Conservation (phyloP, 2,888 invertebrate genomes). For the Cynaeus angustus region DNA sequence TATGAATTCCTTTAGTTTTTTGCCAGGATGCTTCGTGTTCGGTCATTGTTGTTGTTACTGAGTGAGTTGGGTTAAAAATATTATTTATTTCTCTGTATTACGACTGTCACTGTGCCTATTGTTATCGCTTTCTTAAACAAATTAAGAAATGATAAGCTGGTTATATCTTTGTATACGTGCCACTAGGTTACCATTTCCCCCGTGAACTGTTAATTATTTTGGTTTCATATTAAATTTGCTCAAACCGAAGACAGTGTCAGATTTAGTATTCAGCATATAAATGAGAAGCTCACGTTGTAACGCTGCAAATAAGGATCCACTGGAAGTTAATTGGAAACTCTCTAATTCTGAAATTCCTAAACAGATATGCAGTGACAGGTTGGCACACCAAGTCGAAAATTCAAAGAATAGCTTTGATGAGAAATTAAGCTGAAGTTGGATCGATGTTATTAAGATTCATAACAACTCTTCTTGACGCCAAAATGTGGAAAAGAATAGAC, state of each 20-base stretch:
- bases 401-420: not conserved
- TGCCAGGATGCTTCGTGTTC: constrained; percentile 37
- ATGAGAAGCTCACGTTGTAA: constrained; percentile 12
- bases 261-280: constrained; percentile 12
- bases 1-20: constrained; percentile 35
- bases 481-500: not conserved
- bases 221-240: constrained; percentile 3
- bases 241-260: constrained; percentile 5
- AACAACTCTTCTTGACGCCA: no score
- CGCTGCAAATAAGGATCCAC: constrained; percentile 4
- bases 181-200: not conserved
- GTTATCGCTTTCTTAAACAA: not conserved
- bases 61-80: constrained; percentile 25
- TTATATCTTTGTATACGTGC: no score
- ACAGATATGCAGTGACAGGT: not conserved
- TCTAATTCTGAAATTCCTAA: constrained; percentile 7
- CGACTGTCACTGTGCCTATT: no score
- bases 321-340: constrained; percentile 3
- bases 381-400: not conserved
- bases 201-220: not conserved
- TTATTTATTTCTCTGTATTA: no score
- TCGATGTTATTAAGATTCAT: no score
- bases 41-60: constrained; percentile 9
- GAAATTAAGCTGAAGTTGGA: no score
- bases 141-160: not conserved